Evolutionary conservation across 2,113 vertebrate genomes (phyloP).

Genomic region (Circaetus cinerascens): DNA sequence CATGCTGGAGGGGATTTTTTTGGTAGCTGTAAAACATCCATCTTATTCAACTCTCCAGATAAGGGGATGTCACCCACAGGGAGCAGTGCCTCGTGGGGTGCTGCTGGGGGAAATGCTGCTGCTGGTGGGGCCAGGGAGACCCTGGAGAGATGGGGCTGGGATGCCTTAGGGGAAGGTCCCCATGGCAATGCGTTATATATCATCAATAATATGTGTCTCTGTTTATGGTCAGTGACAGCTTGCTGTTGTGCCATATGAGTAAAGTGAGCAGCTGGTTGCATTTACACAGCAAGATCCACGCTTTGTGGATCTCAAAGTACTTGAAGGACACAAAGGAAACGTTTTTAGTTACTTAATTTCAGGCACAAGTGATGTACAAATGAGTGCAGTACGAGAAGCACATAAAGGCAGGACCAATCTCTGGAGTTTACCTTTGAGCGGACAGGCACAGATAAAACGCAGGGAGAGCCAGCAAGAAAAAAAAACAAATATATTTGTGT

Average conservation of each 20-base stretch:
- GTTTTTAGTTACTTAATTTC: background rate
- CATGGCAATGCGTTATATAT: background rate
- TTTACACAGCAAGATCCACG: background rate
- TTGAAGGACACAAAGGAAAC: background rate
- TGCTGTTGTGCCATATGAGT: background rate
- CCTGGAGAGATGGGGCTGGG: background rate
- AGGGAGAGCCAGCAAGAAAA: background rate
- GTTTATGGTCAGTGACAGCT: slow-evolving; percentile 2
- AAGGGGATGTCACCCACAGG: background rate
- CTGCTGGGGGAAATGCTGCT: background rate
- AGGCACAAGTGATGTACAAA: background rate
- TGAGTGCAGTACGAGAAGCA: background rate
- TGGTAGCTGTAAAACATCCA: background rate
- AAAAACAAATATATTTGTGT: background rate
- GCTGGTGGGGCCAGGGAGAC: background rate
- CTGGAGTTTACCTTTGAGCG: background rate
- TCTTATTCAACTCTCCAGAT: background rate
- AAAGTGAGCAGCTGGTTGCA: slow-evolving; percentile 19
- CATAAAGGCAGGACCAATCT: background rate
- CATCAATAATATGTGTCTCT: background rate
- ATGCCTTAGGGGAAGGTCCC: background rate
- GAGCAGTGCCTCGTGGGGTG: rapidly evolving
- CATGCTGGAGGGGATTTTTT: background rate
- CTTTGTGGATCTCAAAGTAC: slow-evolving; percentile 1
- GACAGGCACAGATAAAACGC: background rate